Evolutionary conservation across 1,140 invertebrate genomes (phyloP).

Genomic region (Idris sp.): DNA sequence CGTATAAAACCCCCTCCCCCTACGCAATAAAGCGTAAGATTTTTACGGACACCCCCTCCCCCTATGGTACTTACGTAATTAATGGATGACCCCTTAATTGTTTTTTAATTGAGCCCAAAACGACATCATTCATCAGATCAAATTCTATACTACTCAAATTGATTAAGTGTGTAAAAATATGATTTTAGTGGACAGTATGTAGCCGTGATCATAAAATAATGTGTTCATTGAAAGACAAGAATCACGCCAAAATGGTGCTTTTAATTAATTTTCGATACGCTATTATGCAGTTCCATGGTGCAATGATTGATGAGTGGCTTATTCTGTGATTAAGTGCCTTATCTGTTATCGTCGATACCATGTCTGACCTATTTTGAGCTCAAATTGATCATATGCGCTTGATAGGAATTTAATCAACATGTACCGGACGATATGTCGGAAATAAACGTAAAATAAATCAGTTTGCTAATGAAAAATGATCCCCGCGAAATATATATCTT

Average conservation of each 20-base stretch:
- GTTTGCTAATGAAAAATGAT: slow-evolving; percentile 40
- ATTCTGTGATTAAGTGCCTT: slow-evolving; percentile 62
- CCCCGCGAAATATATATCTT: slow-evolving; percentile 7
- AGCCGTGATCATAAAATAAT: slow-evolving; percentile 28
- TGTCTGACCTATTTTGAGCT: slow-evolving; percentile 56
- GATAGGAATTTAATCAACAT: slow-evolving; percentile 63
- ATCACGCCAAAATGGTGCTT: slow-evolving; percentile 37
- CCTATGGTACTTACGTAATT: too few relatives aligned
- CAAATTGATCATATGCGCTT: slow-evolving; percentile 47
- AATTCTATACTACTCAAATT: too few relatives aligned
- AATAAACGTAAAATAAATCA: slow-evolving; percentile 45
- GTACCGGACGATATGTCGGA: slow-evolving; percentile 28
- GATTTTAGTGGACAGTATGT: neutral
- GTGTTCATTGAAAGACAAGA: slow-evolving; percentile 23
- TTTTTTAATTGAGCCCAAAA: too few relatives aligned
- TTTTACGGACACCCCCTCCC: too few relatives aligned
- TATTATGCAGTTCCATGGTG: slow-evolving; percentile 48
- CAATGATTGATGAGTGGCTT: slow-evolving; percentile 57
- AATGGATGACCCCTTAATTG: too few relatives aligned
- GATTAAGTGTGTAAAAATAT: too few relatives aligned
- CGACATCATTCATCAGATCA: too few relatives aligned
- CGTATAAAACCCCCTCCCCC: too few relatives aligned
- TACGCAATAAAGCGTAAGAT: too few relatives aligned
- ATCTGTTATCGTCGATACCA: slow-evolving; percentile 59
- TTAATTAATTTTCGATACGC: slow-evolving; percentile 58